A percentile compares a stretch with the other conserved stretches of the same genome.
phyloP scores from a whole-genome alignment of 2,888 invertebrate species.

The Liopterus haemorrhoidalis region DNA sequence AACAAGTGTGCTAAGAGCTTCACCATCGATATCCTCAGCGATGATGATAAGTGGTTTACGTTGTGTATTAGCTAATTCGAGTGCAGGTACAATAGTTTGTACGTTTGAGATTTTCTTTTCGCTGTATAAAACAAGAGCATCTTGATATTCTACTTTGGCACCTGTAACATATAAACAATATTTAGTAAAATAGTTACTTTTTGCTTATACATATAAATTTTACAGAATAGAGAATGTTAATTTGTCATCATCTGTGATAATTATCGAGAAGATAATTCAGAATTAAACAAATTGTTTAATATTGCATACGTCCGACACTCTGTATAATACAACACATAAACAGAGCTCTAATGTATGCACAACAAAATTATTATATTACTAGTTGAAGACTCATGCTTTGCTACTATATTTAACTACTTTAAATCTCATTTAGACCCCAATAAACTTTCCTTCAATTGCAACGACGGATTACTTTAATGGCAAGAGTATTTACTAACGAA shows the following conservation, averaged over 20 bases:
- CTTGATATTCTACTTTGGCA: conserved; percentile 97
- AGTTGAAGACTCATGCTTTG: too few species aligned
- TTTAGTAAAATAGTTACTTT: conserved; percentile 1
- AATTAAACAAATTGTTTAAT: too few species aligned
- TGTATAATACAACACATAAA: conserved; percentile 22
- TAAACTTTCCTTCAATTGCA: too few species aligned
- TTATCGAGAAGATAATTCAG: too few species aligned
- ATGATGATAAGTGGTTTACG: conserved; percentile 88
- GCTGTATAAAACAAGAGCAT: conserved; percentile 86
- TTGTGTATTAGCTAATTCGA: conserved; percentile 91
- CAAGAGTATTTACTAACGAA: too few species aligned
- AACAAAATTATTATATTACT: neutral
- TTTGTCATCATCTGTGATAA: too few species aligned
- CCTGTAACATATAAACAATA: conserved; percentile 45
- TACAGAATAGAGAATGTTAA: too few species aligned
- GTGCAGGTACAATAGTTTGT: conserved; percentile 93
- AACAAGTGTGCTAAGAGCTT: conserved; percentile 48
- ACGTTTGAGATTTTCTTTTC: conserved; percentile 98
- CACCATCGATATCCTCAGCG: conserved; percentile 50
- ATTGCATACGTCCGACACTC: conserved; percentile 28
- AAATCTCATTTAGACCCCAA: too few species aligned
- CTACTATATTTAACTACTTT: too few species aligned
- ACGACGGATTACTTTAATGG: too few species aligned
- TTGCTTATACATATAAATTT: neutral
- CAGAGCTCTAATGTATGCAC: conserved; percentile 31